A percentile compares a stretch with the other conserved stretches of the same genome.
Evolutionary conservation across 2,888 invertebrate species (phyloP).

Genomic region (Neoitamus cyanurus): DNA sequence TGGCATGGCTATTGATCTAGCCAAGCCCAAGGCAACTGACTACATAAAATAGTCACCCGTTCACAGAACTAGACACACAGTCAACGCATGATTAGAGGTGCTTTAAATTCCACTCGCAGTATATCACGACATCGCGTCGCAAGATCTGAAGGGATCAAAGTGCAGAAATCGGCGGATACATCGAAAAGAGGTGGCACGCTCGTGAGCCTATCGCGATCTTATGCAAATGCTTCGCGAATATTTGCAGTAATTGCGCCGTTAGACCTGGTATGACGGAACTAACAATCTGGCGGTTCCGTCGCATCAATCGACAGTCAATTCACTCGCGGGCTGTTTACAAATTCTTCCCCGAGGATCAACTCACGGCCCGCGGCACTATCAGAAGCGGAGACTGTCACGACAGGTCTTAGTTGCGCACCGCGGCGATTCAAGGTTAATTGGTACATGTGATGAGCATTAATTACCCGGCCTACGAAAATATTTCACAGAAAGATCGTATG

Average conservation of each 20-base stretch:
- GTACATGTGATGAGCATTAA: neutral
- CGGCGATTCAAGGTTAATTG: neutral
- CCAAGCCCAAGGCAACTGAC: neutral
- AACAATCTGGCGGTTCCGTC: neutral
- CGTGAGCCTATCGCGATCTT: neutral
- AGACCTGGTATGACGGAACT: neutral
- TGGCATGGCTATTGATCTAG: neutral
- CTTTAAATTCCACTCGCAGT: constrained; percentile 3
- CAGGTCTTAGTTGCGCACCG: neutral
- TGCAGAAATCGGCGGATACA: neutral
- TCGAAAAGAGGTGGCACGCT: neutral
- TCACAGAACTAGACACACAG: neutral
- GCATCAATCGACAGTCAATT: neutral
- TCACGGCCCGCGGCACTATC: neutral
- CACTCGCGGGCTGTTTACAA: neutral
- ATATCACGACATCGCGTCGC: constrained; percentile 6
- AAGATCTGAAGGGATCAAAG: constrained; percentile 21
- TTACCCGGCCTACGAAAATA: neutral
- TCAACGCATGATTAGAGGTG: constrained; percentile 5
- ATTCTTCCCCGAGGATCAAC: neutral
- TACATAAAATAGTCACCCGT: neutral
- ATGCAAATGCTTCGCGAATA: neutral
- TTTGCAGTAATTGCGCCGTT: neutral
- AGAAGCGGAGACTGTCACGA: neutral
- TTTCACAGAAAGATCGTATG: neutral